These are phyloP conservation scores for Lasaia peninsularis DNA, from an alignment of 1,140 invertebrate species.

Conservation along the genomic window DNA sequence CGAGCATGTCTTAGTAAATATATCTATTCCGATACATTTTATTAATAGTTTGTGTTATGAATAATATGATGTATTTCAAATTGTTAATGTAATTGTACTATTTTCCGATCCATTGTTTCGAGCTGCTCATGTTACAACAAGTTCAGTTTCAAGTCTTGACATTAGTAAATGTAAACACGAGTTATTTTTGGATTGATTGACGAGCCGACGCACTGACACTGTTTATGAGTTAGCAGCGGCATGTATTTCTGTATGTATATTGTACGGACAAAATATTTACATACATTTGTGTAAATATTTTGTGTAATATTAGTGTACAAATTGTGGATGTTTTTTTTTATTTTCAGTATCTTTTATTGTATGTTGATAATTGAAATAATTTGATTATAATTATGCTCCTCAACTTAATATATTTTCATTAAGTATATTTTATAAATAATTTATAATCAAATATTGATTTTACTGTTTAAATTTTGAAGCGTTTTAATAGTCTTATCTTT, in stretches of 20 bases:
- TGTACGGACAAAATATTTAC: constrained; percentile 20
- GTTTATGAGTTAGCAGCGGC: constrained; percentile 29
- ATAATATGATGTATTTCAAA: neutral
- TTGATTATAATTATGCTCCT: no score
- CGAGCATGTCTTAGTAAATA: no score
- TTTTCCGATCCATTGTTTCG: constrained; percentile 26
- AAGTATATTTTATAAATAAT: no score
- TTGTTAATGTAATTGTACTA: constrained; percentile 10
- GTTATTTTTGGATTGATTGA: constrained; percentile 41
- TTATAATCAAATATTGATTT: no score
- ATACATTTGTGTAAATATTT: no score
- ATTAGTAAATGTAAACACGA: constrained; percentile 26
- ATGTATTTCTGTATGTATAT: constrained; percentile 17
- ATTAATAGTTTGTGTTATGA: neutral
- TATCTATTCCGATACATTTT: neutral
- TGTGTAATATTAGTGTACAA: no score
- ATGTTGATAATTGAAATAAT: no score
- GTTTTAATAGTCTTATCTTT: no score
- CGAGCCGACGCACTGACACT: constrained; percentile 34
- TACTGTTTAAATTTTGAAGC: no score
- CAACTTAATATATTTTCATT: no score
- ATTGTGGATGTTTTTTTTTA: no score
- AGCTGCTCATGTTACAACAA: constrained; percentile 37
- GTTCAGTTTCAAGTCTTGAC: constrained; percentile 25
- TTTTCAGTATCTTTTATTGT: no score